These are phyloP conservation scores for Bombycilla garrulus DNA, from an alignment of 2,113 vertebrate genomes.

Conservation along the genomic window DNA sequence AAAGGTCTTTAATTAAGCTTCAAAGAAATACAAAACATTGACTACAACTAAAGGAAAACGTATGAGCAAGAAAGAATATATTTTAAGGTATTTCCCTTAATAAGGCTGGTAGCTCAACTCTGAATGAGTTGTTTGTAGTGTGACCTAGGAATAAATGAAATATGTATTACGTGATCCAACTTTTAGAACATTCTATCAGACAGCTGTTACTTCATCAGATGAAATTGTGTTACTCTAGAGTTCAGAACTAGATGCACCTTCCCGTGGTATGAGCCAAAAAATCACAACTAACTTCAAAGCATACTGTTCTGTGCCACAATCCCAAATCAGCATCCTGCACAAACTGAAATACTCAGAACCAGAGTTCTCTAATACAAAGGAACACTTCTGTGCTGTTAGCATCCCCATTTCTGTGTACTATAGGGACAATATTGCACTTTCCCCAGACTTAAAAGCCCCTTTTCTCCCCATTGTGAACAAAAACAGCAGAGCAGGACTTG, in stretches of 20 bases:
- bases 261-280: background rate
- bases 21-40: background rate
- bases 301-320: background rate
- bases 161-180: background rate
- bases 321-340: background rate
- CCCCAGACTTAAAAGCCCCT: background rate
- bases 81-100: background rate
- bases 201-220: background rate
- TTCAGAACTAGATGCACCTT: background rate
- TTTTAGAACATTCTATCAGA: background rate
- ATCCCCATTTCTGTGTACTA: background rate
- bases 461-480: background rate
- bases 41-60: background rate
- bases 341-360: background rate
- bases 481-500: background rate
- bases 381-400: background rate
- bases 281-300: background rate
- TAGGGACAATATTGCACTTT: background rate
- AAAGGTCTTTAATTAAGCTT: background rate
- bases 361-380: background rate
- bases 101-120: background rate
- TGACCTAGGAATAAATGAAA: background rate
- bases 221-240: background rate
- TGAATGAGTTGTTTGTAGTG: background rate
- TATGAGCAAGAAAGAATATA: background rate